Conservation (phyloP, 2,113 vertebrate genomes). For the Candoia aspera region DNA sequence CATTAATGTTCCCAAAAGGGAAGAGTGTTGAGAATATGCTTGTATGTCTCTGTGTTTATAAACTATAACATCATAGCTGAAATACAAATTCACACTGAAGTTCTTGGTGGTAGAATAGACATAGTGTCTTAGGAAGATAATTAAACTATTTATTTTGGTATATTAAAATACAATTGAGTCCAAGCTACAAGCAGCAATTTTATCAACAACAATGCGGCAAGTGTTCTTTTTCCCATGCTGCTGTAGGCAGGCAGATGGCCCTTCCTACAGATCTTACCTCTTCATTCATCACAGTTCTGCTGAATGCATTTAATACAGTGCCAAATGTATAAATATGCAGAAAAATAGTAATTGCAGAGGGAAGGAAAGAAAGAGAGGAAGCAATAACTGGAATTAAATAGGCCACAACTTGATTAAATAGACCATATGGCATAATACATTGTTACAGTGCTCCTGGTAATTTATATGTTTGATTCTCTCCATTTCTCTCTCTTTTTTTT, state of each 20-base stretch:
- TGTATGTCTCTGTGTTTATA: background rate
- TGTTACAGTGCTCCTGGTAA: background rate
- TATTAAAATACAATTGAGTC: background rate
- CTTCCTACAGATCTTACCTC: background rate
- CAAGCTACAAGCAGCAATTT: background rate
- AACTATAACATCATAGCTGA: background rate
- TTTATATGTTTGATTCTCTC: background rate
- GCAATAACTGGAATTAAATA: constrained; percentile 14
- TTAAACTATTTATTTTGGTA: background rate
- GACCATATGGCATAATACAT: background rate
- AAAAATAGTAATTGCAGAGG: background rate
- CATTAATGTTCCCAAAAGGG: background rate
- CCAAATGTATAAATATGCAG: background rate
- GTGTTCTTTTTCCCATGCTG: background rate
- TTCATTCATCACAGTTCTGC: background rate
- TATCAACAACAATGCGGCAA: background rate
- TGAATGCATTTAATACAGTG: background rate
- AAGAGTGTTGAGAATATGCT: background rate
- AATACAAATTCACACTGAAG: background rate
- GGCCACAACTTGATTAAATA: background rate
- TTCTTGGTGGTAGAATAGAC: background rate
- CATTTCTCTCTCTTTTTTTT: background rate
- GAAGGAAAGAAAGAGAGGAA: background rate
- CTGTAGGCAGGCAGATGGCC: background rate
- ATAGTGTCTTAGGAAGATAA: background rate